These are phyloP conservation scores for Sebastes jordani DNA, from an alignment of 2,797 vertebrate species.

Conservation along the genomic window DNA sequence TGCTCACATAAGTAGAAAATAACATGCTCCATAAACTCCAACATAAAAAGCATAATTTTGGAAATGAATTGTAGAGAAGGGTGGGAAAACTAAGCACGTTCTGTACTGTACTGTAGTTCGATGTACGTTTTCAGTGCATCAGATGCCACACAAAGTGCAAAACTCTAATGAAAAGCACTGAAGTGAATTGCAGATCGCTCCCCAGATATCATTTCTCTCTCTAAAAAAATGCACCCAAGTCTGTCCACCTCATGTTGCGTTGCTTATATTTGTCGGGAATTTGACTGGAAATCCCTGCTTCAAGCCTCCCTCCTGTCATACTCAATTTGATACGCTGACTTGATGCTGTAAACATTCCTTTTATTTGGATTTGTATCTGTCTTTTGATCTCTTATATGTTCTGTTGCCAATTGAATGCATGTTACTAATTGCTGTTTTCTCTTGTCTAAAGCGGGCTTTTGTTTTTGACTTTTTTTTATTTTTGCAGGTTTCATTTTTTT, in stretches of 20 bases:
- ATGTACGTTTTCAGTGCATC: neutral
- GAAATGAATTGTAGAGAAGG: neutral
- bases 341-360: slow-evolving; percentile 82
- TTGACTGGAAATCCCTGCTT: slow-evolving; percentile 70
- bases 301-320: slow-evolving; percentile 48
- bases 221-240: neutral
- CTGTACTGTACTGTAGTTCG: neutral
- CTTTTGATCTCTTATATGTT: slow-evolving; percentile 62
- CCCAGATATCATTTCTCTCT: neutral
- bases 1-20: neutral
- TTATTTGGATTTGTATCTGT: slow-evolving; percentile 61
- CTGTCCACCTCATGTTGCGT: slow-evolving; percentile 59
- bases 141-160: slow-evolving; percentile 5
- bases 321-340: slow-evolving; percentile 58
- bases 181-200: slow-evolving; percentile 18
- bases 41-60: neutral
- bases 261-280: slow-evolving; percentile 53
- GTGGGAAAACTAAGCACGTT: neutral
- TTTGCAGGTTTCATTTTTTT: neutral
- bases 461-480: slow-evolving; percentile 29
- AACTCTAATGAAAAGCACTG: slow-evolving; percentile 19
- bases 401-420: slow-evolving; percentile 69
- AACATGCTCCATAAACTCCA: neutral
- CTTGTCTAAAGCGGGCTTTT: slow-evolving; percentile 54
- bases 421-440: slow-evolving; percentile 61